Conservation (phyloP, 2,113 vertebrate genomes). For the Eleginops maclovinus region DNA sequence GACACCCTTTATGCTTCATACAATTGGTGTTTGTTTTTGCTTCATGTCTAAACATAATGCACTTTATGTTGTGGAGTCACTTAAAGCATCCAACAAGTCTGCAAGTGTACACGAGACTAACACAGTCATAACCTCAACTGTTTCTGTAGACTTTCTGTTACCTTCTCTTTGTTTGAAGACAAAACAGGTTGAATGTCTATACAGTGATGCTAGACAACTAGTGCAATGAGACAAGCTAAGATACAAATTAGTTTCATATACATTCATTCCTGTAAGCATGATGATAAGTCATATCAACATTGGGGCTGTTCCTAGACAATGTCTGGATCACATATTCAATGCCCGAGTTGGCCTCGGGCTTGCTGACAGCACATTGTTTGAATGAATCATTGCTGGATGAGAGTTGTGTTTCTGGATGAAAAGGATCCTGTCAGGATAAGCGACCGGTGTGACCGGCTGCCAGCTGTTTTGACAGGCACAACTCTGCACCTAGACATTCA, state of each 20-base stretch:
- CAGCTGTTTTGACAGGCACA: slow-evolving; percentile 65
- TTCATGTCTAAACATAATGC: neutral
- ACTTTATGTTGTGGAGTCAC: neutral
- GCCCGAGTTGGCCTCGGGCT: slow-evolving; percentile 8
- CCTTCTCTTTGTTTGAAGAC: too few species aligned
- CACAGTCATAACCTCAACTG: neutral
- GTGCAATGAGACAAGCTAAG: neutral
- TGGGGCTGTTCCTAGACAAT: slow-evolving; percentile 12
- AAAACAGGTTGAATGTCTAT: too few species aligned
- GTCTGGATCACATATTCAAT: neutral
- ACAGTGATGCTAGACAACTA: neutral
- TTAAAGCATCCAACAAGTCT: neutral
- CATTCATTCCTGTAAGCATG: neutral
- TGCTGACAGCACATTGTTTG: slow-evolving; percentile 27
- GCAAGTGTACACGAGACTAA: neutral
- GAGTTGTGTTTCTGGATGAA: slow-evolving; percentile 43
- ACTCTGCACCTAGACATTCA: slow-evolving; percentile 40
- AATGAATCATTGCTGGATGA: slow-evolving; percentile 50
- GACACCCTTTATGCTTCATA: neutral
- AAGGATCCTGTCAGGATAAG: slow-evolving; percentile 43
- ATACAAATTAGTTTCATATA: neutral
- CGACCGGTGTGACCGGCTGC: neutral
- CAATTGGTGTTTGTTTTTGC: neutral
- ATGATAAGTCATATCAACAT: neutral
- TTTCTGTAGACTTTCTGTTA: too few species aligned